Evolutionary conservation across 2,888 invertebrate genomes (phyloP).

Genomic region (Smittia aterrima): DNA sequence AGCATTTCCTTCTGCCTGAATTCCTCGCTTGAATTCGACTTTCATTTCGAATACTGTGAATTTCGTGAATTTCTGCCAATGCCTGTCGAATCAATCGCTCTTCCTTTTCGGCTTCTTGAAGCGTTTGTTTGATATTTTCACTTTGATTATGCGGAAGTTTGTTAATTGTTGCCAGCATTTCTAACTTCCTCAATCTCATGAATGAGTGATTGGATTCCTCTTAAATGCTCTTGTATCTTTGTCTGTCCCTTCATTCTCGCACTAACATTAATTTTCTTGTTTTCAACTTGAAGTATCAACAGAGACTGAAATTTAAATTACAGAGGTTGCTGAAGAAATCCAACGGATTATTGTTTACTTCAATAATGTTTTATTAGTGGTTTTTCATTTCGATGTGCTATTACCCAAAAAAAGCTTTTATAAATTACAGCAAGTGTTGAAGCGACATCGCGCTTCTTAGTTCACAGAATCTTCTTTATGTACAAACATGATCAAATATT

Average conservation of each 20-base stretch:
- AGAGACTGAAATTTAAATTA: not conserved
- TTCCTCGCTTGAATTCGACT: slow-evolving; percentile 80
- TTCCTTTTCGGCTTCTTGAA: slow-evolving; percentile 71
- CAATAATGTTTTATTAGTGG: no score
- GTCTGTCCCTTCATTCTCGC: slow-evolving; percentile 27
- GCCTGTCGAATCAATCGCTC: slow-evolving; percentile 71
- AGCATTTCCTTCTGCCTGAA: slow-evolving; percentile 87
- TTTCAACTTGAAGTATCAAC: slow-evolving; percentile 44
- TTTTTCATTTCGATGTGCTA: no score
- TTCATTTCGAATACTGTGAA: slow-evolving; percentile 84
- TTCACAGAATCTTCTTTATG: no score
- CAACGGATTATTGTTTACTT: no score
- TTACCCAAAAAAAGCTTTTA: no score
- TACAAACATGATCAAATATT: not conserved
- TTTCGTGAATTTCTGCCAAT: slow-evolving; percentile 83
- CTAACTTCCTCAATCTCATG: slow-evolving; percentile 81
- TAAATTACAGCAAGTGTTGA: no score
- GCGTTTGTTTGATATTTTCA: slow-evolving; percentile 42
- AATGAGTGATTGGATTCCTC: slow-evolving; percentile 71
- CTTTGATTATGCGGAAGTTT: slow-evolving; percentile 62
- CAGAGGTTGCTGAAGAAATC: no score
- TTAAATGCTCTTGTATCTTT: slow-evolving; percentile 69
- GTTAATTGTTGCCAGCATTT: slow-evolving; percentile 72
- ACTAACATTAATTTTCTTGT: no score
- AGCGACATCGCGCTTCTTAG: not conserved